These are phyloP conservation scores for Cepaea nemoralis DNA, from an alignment of 1,140 invertebrate genomes.

Conservation along the genomic window DNA sequence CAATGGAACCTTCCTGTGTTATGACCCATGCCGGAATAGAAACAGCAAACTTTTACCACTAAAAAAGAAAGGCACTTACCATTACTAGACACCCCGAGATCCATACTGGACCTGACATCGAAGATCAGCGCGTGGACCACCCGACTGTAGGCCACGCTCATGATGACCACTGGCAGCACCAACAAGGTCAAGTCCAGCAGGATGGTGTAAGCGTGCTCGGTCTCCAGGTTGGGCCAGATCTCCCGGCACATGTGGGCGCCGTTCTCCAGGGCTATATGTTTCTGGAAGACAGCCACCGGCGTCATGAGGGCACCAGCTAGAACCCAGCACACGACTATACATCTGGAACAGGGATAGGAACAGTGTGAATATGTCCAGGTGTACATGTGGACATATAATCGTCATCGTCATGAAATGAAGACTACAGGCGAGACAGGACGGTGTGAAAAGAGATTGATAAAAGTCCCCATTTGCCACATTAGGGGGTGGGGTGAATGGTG, in stretches of 20 bases:
- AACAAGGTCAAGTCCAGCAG: constrained; percentile 34
- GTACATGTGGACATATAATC: no score
- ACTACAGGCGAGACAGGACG: no score
- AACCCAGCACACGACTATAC: constrained; percentile 59
- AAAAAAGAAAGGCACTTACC: constrained; percentile 27
- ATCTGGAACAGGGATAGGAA: constrained; percentile 39
- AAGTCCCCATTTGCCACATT: no score
- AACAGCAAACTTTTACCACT: no score
- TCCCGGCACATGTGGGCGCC: constrained; percentile 64
- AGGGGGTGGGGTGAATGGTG: no score
- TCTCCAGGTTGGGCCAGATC: constrained; percentile 52
- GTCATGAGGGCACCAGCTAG: constrained; percentile 70
- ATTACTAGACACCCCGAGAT: neutral
- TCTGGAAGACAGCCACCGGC: constrained; percentile 78
- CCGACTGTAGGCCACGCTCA: constrained; percentile 58
- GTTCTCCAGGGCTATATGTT: constrained; percentile 74
- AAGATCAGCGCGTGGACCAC: constrained; percentile 74
- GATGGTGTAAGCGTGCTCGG: constrained; percentile 33
- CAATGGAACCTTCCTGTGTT: no score
- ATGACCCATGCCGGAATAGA: no score
- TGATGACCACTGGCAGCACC: neutral
- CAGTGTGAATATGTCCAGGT: no score
- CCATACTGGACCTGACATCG: constrained; percentile 39
- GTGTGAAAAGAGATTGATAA: no score
- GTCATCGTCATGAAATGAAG: no score